phyloP scores from a whole-genome alignment of 1,140 invertebrate genomes.

The Coptotermes formosanus region DNA sequence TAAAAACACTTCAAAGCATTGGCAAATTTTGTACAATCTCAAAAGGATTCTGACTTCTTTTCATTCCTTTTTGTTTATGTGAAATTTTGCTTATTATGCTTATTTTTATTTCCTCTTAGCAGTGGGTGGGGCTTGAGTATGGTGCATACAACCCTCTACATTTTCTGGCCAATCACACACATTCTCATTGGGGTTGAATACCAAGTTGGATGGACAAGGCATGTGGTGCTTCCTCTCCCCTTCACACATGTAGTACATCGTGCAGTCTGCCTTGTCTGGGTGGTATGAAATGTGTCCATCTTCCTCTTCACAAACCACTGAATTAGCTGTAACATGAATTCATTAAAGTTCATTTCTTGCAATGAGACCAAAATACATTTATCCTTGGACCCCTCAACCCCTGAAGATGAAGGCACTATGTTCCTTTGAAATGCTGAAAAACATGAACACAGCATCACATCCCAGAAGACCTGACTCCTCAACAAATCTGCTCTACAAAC shows the following conservation, averaged over 20 bases:
- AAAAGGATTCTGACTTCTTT: not conserved
- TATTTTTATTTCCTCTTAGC: conserved; percentile 29
- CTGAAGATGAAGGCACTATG: too few species aligned
- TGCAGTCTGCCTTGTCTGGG: conserved; percentile 85
- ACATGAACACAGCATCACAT: too few species aligned
- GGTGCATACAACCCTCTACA: conserved; percentile 81
- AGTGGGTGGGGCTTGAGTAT: conserved; percentile 73
- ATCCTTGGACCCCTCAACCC: too few species aligned
- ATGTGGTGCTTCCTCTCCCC: conserved; percentile 94
- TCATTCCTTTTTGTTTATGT: not conserved
- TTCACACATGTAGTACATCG: conserved; percentile 94
- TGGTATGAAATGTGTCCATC: conserved; percentile 94
- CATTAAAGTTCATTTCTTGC: too few species aligned
- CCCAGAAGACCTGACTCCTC: too few species aligned
- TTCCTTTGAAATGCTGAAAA: too few species aligned
- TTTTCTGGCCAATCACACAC: conserved; percentile 97
- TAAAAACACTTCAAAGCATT: not conserved
- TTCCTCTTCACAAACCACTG: conserved; percentile 87
- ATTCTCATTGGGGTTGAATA: conserved; percentile 90
- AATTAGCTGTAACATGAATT: conserved; percentile 63
- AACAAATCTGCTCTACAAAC: too few species aligned
- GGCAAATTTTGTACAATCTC: not conserved
- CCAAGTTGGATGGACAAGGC: conserved; percentile 92
- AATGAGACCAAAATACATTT: too few species aligned
- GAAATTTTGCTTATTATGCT: not conserved